phyloP scores from a whole-genome alignment of 2,888 invertebrate genomes.

The Lymantria monacha region DNA sequence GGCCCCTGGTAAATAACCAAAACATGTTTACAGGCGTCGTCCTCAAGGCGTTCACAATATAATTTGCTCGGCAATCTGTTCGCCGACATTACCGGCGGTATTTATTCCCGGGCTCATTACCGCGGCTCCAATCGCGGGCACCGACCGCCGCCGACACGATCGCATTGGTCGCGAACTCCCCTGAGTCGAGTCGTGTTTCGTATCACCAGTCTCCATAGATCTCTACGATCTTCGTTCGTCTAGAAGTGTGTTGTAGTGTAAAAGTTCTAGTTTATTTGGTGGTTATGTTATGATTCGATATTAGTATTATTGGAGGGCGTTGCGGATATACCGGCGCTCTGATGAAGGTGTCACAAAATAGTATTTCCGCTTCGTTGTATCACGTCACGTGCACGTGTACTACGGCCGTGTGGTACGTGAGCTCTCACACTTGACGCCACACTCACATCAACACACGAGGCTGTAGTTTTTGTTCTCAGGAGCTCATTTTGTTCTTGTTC shows the following conservation, averaged over 20 bases:
- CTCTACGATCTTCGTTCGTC: constrained; percentile 6
- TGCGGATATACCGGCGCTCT: constrained; percentile 43
- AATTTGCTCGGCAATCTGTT: constrained; percentile 58
- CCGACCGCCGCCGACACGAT: constrained; percentile 43
- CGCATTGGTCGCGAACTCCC: constrained; percentile 63
- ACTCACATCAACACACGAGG: no score
- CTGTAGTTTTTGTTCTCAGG: no score
- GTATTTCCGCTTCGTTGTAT: constrained; percentile 61
- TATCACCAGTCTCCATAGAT: constrained; percentile 40
- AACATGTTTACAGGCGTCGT: constrained; percentile 43
- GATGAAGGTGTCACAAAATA: constrained; percentile 64
- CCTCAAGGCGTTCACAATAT: constrained; percentile 45
- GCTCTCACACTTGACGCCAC: not conserved
- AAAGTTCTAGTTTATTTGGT: constrained; percentile 18
- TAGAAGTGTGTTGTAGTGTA: not conserved
- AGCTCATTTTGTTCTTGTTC: no score
- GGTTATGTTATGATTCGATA: constrained; percentile 57
- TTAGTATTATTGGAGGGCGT: constrained; percentile 64
- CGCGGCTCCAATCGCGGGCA: constrained; percentile 59
- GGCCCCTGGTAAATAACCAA: constrained; percentile 39
- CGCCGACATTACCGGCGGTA: constrained; percentile 56
- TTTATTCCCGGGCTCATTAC: constrained; percentile 70
- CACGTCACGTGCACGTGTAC: constrained; percentile 38
- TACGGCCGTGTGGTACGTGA: constrained; percentile 8
- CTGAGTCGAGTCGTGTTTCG: constrained; percentile 50